Evolutionary conservation across 2,888 invertebrate genomes (phyloP).

Genomic region (Argyresthia goedartella): DNA sequence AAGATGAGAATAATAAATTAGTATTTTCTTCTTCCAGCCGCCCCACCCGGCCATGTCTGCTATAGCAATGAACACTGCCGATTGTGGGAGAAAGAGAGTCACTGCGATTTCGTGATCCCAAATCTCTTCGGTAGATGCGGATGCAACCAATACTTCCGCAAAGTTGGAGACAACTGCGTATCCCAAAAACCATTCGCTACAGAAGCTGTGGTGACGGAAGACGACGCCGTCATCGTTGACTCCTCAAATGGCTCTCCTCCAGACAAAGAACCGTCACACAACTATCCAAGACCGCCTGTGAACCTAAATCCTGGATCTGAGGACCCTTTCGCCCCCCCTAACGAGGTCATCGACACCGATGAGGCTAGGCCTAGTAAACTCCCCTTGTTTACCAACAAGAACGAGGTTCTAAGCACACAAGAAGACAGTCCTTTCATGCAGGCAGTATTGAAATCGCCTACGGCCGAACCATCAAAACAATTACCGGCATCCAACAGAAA

Average conservation of each 20-base stretch:
- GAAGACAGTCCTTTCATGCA: conserved; percentile 57
- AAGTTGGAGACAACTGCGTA: conserved; percentile 76
- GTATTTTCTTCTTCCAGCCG: conserved; percentile 73
- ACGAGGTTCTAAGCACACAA: conserved; percentile 48
- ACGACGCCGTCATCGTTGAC: conserved; percentile 31
- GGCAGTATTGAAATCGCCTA: conserved; percentile 52
- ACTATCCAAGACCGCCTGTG: conserved; percentile 24
- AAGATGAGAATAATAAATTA: neutral
- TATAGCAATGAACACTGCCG: conserved; percentile 92
- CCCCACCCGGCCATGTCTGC: conserved; percentile 87
- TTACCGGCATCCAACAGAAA: conserved; percentile 44
- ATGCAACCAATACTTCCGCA: conserved; percentile 77
- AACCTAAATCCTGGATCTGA: conserved; percentile 23
- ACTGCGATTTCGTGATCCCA: conserved; percentile 91
- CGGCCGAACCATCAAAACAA: conserved; percentile 40
- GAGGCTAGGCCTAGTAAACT: conserved; percentile 44
- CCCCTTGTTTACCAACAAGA: conserved; percentile 42
- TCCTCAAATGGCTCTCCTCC: conserved; percentile 21
- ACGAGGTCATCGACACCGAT: conserved; percentile 28
- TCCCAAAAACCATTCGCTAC: conserved; percentile 42
- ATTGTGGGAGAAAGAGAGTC: conserved; percentile 84
- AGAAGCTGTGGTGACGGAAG: conserved; percentile 52
- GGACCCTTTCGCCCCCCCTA: conserved; percentile 26
- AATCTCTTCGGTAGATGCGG: conserved; percentile 91
- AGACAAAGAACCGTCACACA: conserved; percentile 20